Conservation (phyloP, 2,888 invertebrate genomes). For the Nomada ferruginata region DNA sequence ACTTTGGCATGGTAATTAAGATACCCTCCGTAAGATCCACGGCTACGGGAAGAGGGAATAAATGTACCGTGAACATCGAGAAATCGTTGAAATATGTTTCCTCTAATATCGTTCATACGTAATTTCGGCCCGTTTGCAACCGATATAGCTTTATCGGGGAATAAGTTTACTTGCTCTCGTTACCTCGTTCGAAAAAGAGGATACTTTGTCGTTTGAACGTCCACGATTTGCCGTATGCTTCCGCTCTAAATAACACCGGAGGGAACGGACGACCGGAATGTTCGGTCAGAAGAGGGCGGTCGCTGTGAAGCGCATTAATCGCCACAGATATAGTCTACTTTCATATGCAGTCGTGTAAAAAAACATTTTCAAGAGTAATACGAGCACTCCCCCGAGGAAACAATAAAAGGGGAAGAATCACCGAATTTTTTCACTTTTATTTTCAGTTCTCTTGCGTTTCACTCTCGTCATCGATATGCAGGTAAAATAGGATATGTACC, state of each 20-base stretch:
- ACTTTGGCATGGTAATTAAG: no score
- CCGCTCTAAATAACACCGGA: conserved; percentile 71
- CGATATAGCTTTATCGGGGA: conserved; percentile 36
- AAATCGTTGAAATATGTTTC: not conserved
- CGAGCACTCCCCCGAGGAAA: not conserved
- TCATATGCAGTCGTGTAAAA: conserved; percentile 17
- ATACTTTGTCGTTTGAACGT: conserved; percentile 62
- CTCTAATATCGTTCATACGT: conserved; percentile 4
- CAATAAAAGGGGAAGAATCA: no score
- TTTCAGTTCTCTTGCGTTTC: no score
- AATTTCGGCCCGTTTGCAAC: conserved; percentile 10
- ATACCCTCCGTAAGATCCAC: not conserved
- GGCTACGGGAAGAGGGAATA: not conserved
- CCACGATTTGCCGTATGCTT: conserved; percentile 65
- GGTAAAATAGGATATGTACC: no score
- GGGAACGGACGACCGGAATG: conserved; percentile 66
- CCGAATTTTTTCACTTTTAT: no score
- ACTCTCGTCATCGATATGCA: no score
- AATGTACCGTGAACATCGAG: not conserved
- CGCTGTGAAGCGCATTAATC: conserved; percentile 76
- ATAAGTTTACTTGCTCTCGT: conserved; percentile 38
- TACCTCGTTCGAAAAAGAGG: conserved; percentile 53
- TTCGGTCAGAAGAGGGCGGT: conserved; percentile 63
- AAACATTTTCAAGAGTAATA: conserved; percentile 17
- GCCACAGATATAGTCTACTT: conserved; percentile 59